Conservation (phyloP, 1,140 invertebrate genomes). For the Drosophila ananassae region DNA sequence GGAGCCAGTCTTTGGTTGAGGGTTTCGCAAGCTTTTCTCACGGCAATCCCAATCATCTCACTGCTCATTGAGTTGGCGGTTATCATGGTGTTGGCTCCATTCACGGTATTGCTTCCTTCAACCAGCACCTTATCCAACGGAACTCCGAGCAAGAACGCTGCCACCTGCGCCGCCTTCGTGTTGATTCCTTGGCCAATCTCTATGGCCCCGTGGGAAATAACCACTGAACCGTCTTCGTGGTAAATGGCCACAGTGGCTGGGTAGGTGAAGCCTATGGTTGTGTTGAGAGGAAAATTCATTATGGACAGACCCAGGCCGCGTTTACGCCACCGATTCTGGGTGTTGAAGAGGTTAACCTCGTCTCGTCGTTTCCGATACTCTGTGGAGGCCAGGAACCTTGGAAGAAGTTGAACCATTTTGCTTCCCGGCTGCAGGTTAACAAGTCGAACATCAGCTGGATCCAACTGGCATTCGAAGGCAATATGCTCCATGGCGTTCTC, state of each 20-base stretch:
- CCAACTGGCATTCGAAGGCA: conserved; percentile 87
- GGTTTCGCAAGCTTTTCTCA: conserved; percentile 88
- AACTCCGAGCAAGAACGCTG: conserved; percentile 89
- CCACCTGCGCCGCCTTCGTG: conserved; percentile 89
- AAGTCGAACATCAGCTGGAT: conserved; percentile 88
- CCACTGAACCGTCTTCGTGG: conserved; percentile 88
- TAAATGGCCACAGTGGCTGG: conserved; percentile 87
- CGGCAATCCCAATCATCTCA: conserved; percentile 88
- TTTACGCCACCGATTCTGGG: conserved; percentile 88
- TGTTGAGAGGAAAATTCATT: conserved; percentile 86
- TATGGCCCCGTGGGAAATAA: conserved; percentile 88
- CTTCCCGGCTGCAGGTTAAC: conserved; percentile 86
- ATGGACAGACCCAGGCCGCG: conserved; percentile 86
- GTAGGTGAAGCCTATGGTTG: conserved; percentile 84
- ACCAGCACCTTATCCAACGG: conserved; percentile 89
- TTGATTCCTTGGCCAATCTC: conserved; percentile 91
- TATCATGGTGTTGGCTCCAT: conserved; percentile 87
- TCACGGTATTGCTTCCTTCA: conserved; percentile 87
- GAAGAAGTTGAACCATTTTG: conserved; percentile 78
- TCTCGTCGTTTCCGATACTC: conserved; percentile 85
- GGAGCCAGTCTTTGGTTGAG: conserved; percentile 87
- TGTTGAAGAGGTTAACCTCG: conserved; percentile 86
- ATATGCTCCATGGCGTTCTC: conserved; percentile 94
- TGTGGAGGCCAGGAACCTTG: conserved; percentile 52
- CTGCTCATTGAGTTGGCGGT: conserved; percentile 90